Evolutionary conservation across 2,113 vertebrate genomes (phyloP).

Genomic region (human): GRCh38 chr12:89204001-89204500

Average conservation of each 20-base stretch:
- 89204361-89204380: not conserved
- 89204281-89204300: too few relatives aligned
- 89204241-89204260: not conserved
- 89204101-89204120: not conserved
- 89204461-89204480: not conserved
- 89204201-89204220: not conserved
- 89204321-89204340: not conserved
- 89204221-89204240: not conserved
- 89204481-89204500: not conserved
- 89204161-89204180: not conserved
- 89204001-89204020: not conserved
- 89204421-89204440: not conserved
- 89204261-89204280: not conserved
- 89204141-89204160: not conserved
- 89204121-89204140: not conserved
- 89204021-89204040: not conserved
- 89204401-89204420: not conserved
- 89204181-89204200: not conserved
- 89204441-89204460: not conserved
- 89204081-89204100: not conserved
- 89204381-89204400: not conserved
- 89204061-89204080: not conserved
- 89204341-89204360: not conserved
- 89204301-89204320: not conserved
- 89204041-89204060: not conserved